phyloP scores from a whole-genome alignment of 2,797 vertebrate genomes.

The Pangasius mekongensis region DNA sequence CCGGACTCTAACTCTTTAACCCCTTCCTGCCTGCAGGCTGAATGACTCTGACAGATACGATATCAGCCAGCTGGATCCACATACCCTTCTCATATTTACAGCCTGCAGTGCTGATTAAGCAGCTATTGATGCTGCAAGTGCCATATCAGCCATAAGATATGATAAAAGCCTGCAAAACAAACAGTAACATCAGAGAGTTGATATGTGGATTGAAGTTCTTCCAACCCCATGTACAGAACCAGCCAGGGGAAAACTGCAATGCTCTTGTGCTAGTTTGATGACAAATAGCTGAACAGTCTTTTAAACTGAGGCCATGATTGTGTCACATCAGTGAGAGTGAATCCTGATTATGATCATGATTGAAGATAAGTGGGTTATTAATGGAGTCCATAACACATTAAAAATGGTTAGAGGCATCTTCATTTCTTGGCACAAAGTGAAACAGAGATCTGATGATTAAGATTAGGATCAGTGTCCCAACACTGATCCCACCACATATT shows the following conservation, averaged over 20 bases:
- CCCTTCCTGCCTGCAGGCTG: constrained; percentile 54
- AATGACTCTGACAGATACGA: constrained; percentile 43
- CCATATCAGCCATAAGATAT: constrained; percentile 57
- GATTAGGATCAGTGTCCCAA: neutral
- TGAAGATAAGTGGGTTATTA: neutral
- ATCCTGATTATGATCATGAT: neutral
- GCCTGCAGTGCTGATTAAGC: constrained; percentile 48
- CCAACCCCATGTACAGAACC: neutral
- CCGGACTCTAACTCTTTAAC: constrained; percentile 55
- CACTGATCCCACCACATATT: neutral
- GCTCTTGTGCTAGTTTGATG: neutral
- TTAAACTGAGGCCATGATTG: neutral
- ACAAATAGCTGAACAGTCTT: neutral
- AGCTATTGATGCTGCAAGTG: constrained; percentile 44
- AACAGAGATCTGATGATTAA: neutral
- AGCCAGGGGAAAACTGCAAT: neutral
- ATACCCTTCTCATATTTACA: constrained; percentile 44
- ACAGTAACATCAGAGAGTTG: constrained; percentile 57
- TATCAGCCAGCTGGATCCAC: constrained; percentile 47
- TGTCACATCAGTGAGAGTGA: neutral
- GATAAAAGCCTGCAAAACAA: constrained; percentile 52
- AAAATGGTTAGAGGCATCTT: neutral
- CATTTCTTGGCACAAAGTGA: neutral
- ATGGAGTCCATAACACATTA: neutral
- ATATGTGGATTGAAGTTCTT: constrained; percentile 46